Base-by-base conservation (phyloP, 2,113 vertebrate genomes). In the Cepphus grylle region DNA sequence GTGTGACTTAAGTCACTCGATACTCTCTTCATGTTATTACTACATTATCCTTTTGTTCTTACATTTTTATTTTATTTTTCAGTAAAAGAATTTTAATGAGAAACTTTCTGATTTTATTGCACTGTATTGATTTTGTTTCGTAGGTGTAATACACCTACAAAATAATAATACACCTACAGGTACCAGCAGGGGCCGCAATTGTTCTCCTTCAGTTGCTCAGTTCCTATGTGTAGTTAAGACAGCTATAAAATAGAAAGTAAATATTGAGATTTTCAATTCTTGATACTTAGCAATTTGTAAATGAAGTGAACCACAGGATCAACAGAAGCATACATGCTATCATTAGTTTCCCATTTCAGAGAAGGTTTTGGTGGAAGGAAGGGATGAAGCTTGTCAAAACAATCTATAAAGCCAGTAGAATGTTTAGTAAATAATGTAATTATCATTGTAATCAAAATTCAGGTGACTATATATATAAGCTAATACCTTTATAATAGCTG, bases 161-260 rank as follows among this genome's bases (percentile, higher is more conserved):
- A 40, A 40, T 40, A 40, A 40, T 40, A 40, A 40, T 40, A 40
- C 40, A 40, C 40, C 40, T 40, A 40, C 40, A 38, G 58, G 52
- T 29, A 69, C 96, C 98, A 96, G 94, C 88, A 98, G 98, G 91
- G 97, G 97, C 95, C 81, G 85, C 97, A 87, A 25, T 93, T 90
- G 95, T 23, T 92, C 88, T 97, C 93, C 62, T 81, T 94, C 74
- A 66, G 40, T 67, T 69, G 71, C 62, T 90, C 36, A 3, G 34
- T 92, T 73, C 55, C 20, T 55, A 2, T 12, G 18, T 27, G 38
- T 73, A 63, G 88, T 74, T 81, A 53, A 66, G 62, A 38, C 36
- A 40, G 50, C 49, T 62, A 11, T 25, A 42, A 79, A 94, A 84
- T 11, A 49, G 42, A 56, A 77, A 50, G 53, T 58, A 76, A 81